Evolutionary conservation across 2,113 vertebrate species (phyloP).

Genomic region (Sylvilagus bachmani): DNA sequence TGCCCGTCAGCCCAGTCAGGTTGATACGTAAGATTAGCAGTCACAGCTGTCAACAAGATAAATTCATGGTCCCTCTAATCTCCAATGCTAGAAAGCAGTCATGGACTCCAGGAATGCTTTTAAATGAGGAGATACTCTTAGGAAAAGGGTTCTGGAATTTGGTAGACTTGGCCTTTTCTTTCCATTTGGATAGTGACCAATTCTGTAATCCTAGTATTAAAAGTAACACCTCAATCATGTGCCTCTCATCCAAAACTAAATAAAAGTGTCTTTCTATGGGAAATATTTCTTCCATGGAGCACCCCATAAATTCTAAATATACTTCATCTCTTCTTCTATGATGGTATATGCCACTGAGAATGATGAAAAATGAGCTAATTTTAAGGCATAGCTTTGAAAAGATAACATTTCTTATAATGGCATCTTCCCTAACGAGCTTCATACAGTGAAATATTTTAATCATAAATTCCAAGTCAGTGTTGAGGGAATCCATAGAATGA

Average conservation of each 20-base stretch:
- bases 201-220: conserved; percentile 15
- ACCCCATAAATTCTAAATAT: conserved; percentile 14
- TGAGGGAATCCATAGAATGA: background rate
- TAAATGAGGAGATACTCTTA: background rate
- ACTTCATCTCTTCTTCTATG: background rate
- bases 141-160: background rate
- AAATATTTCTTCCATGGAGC: conserved; percentile 1
- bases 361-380: conserved; percentile 19
- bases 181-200: background rate
- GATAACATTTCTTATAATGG: background rate
- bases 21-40: background rate
- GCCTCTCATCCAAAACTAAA: background rate
- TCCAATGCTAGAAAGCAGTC: background rate
- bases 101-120: background rate
- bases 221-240: background rate
- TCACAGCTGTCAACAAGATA: background rate
- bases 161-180: conserved; percentile 12
- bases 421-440: conserved; percentile 1
- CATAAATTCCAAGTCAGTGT: background rate
- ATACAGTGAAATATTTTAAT: conserved; percentile 24
- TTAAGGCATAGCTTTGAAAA: conserved; percentile 17
- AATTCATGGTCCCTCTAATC: background rate
- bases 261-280: background rate
- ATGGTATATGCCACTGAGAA: background rate
- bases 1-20: background rate